Conservation (phyloP, 2,888 invertebrate genomes). For the Chrysotoxum bicinctum region DNA sequence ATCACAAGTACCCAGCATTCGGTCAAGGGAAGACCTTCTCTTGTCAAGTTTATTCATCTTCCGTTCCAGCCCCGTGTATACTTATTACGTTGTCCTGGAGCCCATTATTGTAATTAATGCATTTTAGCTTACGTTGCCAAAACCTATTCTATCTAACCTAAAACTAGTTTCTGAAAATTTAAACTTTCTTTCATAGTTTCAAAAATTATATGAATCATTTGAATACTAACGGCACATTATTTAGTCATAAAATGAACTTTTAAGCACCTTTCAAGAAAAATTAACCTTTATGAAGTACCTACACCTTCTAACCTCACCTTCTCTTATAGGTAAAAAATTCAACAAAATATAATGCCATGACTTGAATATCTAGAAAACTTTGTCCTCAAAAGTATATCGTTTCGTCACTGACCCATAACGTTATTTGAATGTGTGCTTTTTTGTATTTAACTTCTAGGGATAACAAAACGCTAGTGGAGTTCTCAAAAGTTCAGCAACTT, state of each 20-base stretch:
- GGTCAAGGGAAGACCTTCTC: no score
- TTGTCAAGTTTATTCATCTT: no score
- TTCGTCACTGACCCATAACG: constrained; percentile 1
- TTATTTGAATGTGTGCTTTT: not conserved
- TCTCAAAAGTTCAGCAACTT: constrained; percentile 13
- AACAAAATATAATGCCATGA: not conserved
- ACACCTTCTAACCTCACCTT: no score
- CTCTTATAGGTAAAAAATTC: not conserved
- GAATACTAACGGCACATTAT: not conserved
- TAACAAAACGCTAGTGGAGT: not conserved
- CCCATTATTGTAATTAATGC: no score
- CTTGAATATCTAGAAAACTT: constrained; percentile 40
- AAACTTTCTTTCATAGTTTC: no score
- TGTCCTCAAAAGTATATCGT: constrained; percentile 40
- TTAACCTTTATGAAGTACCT: not conserved
- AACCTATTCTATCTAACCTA: no score
- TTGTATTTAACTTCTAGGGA: not conserved
- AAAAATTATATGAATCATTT: not conserved
- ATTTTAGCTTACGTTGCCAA: no score
- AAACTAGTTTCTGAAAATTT: no score
- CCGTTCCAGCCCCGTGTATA: no score
- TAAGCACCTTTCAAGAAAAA: not conserved
- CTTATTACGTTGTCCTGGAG: no score
- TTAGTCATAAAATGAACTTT: not conserved
- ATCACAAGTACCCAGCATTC: no score